phyloP scores from a whole-genome alignment of 2,888 invertebrate species.

The Drosophila formosana region DNA sequence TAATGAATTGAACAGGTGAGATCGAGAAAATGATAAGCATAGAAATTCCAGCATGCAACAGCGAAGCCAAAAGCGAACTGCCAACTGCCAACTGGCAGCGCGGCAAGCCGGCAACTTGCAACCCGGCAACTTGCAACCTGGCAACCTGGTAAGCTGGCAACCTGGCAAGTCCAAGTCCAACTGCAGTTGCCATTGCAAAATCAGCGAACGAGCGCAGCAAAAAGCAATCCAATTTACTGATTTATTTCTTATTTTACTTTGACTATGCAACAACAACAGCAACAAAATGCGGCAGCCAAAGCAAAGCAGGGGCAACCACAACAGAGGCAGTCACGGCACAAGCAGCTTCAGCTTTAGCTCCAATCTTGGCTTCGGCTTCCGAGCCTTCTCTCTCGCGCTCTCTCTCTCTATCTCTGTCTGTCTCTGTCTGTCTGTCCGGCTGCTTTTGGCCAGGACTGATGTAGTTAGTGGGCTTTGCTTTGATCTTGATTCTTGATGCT shows the following conservation, averaged over 20 bases:
- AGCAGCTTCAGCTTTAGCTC: conserved; percentile 17
- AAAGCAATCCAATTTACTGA: conserved; percentile 81
- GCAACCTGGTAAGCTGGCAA: conserved; percentile 12
- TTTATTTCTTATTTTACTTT: conserved; percentile 82
- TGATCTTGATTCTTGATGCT: conserved; percentile 79
- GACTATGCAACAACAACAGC: conserved; percentile 68
- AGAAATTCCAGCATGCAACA: conserved; percentile 78
- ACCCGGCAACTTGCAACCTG: conserved; percentile 3
- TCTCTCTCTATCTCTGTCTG: conserved; percentile 25
- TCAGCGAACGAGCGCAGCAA: conserved; percentile 71
- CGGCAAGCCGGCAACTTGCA: background rate
- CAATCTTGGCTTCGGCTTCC: conserved; percentile 23
- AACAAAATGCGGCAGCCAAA: conserved; percentile 28
- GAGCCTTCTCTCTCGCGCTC: conserved; percentile 25
- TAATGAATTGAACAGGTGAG: conserved; percentile 82
- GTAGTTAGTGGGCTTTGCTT: conserved; percentile 79
- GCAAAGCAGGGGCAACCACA: conserved; percentile 58
- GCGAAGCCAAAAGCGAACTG: conserved; percentile 25
- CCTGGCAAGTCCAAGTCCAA: conserved; percentile 39
- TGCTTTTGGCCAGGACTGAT: conserved; percentile 43
- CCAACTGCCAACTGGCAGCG: conserved; percentile 17
- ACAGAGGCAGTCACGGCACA: conserved; percentile 60
- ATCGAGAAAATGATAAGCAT: conserved; percentile 81
- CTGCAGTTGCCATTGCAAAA: conserved; percentile 62
- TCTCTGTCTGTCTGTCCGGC: conserved; percentile 34